Evolutionary conservation across 2,888 invertebrate species (phyloP), one percentile per base, ranked within the genome.

Genomic region (Sericinus montela): DNA sequence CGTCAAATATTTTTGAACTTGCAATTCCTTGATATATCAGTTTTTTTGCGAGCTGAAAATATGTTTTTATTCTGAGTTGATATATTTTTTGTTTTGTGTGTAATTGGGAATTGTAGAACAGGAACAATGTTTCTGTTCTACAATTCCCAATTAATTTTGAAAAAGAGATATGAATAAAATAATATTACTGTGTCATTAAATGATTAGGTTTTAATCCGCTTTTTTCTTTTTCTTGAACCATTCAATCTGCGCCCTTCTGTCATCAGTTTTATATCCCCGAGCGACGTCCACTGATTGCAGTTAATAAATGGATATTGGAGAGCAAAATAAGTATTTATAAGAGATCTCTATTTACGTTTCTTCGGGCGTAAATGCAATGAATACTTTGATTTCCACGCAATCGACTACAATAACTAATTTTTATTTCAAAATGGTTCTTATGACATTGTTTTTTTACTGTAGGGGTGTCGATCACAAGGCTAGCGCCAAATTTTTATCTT

Each of bases 201-300:
- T 6, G 25, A 4, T 9, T 40, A 29, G 15, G 29, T 15, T 39
- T 15, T 1, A 35, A 3, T 4, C 32, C 66, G 62, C 67, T 54
- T 1, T 6, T 38, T 49, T 65, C 55, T 45, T 13, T 60, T 6
- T 11, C 55, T 65, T 64, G 41, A 0, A 41, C 58, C 56, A 45
- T 38, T 23, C 16, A 43, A 30, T 42, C 3, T 11, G 15, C 23
- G 34, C 11, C 40, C 25, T 41, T 52, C 43, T 38, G 57, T 53
- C 51, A 60, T 57, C 55, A 53, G 53, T 59, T 65, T 65, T 65
- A 68, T 73, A 75, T 68, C 69, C 69, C 67, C 60, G 42, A 65
- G 71, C 65, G 60, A 66, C 77, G 75, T 74, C 78, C 75, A 66
- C 66, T 82, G 84, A 84, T 83, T 83, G 80, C 75, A 75, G 71